Percentiles rank a stretch among this genome's conserved stretches.
These are phyloP conservation scores for Drosophila repletoides DNA, from an alignment of 1,140 invertebrate genomes.

Conservation along the genomic window DNA sequence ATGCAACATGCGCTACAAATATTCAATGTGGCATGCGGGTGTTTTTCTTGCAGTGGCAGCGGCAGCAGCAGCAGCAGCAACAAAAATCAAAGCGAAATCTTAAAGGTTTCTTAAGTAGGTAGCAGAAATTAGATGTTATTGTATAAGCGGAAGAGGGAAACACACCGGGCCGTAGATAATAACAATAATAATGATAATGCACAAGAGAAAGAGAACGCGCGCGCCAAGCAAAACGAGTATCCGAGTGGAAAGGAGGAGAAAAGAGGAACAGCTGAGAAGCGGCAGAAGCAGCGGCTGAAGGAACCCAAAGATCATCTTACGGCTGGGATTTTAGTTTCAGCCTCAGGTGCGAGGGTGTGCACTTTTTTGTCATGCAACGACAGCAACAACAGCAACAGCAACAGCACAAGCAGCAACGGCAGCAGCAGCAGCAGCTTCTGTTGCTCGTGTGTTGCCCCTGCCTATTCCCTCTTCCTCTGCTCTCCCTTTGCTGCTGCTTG, in stretches of 20 bases:
- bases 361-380: slow-evolving; percentile 43
- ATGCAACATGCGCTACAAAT: slow-evolving; percentile 60
- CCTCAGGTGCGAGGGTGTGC: slow-evolving; percentile 73
- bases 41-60: slow-evolving; percentile 17
- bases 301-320: slow-evolving; percentile 42
- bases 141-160: slow-evolving; percentile 64
- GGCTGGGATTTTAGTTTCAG: slow-evolving; percentile 55
- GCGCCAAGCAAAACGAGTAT: slow-evolving; percentile 53
- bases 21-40: slow-evolving; percentile 56
- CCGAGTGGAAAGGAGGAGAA: not conserved
- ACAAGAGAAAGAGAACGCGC: slow-evolving; percentile 49
- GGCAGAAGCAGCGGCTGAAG: slow-evolving; percentile 13
- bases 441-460: too few species aligned
- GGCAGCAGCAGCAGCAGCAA: slow-evolving; percentile 3
- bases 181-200: slow-evolving; percentile 64
- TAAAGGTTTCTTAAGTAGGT: slow-evolving; percentile 47
- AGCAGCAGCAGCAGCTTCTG: slow-evolving; percentile 22
- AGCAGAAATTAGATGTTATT: slow-evolving; percentile 78
- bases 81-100: slow-evolving; percentile 55
- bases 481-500: not conserved
- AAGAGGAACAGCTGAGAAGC: slow-evolving; percentile 41
- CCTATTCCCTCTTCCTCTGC: not conserved
- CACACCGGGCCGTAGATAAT: slow-evolving; percentile 79
- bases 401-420: slow-evolving; percentile 13
- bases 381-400: slow-evolving; percentile 12